Evolutionary conservation across 2,888 invertebrate genomes (phyloP), one percentile per base, ranked within the genome.

Genomic region (Oxystoma pomonae): DNA sequence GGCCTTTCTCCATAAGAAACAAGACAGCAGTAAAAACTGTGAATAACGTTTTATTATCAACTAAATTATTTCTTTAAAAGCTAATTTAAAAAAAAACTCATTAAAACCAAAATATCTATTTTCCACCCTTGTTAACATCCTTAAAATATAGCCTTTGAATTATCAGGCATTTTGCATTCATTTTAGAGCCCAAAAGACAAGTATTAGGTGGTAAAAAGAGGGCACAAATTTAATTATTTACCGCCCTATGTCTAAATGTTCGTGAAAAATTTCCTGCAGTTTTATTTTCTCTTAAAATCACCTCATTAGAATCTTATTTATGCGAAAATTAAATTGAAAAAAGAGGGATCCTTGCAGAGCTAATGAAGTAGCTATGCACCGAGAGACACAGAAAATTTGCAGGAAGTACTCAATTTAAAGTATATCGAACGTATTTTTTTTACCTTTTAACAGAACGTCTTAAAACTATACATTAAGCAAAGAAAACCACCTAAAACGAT

Each of bases 101-200:
- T 35, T 35, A 35, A 35, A 35, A 35, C 35, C 35, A 12, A 35
- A 19, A 53, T 19, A 53, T 53, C 53, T 19, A 53, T 53, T 53
- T 53, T 53, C 53, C 53, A 53, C 53, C 53, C 53, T 53, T 53
- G 53, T 53, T 53, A 53, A n/a, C 53, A 12, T 12, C 35, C 35
- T 12, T 35, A 35, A 35, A 35, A 35, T 35, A 35, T 35, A 35
- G 35, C 35, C 35, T 35, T 35, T 35, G 35, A 35, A 53, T 53
- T 53, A 53, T 53, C 53, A 19, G 53, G 17, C 53, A 16, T 16
- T 53, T 53, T 19, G 53, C 53, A 35, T 35, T 35, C 35, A 12
- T 35, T 35, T 53, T 53, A 53, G 7, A 5, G n/a, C 53, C n/a
- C 35, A 53, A 53, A 53, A 53, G 53, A 53, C 19, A 53, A 53